These are phyloP conservation scores for Mobula birostris DNA, from an alignment of 2,113 vertebrate genomes.

Conservation along the genomic window DNA sequence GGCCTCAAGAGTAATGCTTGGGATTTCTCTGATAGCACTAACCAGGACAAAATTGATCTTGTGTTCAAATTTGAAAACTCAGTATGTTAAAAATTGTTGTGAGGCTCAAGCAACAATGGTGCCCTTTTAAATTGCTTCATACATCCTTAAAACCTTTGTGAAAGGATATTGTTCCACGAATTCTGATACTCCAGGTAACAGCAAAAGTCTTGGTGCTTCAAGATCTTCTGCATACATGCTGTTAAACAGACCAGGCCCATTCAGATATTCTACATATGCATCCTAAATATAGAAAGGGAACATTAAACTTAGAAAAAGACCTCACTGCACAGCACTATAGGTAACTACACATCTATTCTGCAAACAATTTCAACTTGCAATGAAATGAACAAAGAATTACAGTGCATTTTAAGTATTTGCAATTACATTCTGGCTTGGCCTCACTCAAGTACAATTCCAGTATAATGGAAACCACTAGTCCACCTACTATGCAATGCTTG, in stretches of 20 bases:
- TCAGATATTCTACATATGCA: slow-evolving; percentile 77
- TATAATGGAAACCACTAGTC: background rate
- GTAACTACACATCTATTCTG: background rate
- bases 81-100: background rate
- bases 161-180: slow-evolving; percentile 80
- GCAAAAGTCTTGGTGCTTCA: slow-evolving; percentile 58
- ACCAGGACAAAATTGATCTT: background rate
- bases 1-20: background rate
- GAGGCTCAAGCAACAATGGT: background rate
- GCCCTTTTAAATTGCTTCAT: background rate
- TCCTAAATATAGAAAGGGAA: slow-evolving; percentile 49
- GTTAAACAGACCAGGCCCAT: slow-evolving; percentile 67
- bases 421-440: background rate
- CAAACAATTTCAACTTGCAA: background rate
- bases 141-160: slow-evolving; percentile 2
- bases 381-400: background rate
- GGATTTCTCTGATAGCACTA: background rate
- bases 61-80: background rate
- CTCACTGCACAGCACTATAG: background rate
- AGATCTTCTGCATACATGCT: slow-evolving; percentile 67
- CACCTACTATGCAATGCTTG: background rate
- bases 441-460: background rate
- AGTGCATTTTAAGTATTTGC: background rate
- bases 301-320: background rate
- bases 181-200: slow-evolving; percentile 56